phyloP scores from a whole-genome alignment of 1,140 invertebrate species.

The Trichonephila inaurata region DNA sequence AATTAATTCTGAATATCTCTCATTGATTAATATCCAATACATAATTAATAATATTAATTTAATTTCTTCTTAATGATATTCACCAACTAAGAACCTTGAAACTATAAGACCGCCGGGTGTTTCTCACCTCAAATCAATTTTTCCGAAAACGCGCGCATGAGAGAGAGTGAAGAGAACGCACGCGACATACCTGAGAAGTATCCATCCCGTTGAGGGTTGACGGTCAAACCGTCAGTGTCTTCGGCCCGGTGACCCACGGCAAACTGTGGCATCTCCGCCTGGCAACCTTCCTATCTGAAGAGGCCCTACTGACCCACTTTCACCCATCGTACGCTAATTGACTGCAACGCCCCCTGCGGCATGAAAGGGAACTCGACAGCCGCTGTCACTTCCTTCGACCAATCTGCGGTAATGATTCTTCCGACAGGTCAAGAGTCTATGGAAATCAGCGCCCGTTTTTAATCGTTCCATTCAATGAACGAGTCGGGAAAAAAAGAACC shows the following conservation, averaged over 20 bases:
- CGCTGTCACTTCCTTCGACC: slow-evolving; percentile 50
- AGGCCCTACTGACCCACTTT: slow-evolving; percentile 71
- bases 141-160: background rate
- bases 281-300: slow-evolving; percentile 48
- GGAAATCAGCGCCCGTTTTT: slow-evolving; percentile 35
- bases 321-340: slow-evolving; percentile 62
- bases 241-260: slow-evolving; percentile 46
- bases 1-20: too few species aligned
- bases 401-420: slow-evolving; percentile 43
- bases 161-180: background rate
- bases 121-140: slow-evolving; percentile 2
- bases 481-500: background rate
- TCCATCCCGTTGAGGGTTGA: slow-evolving; percentile 47
- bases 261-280: slow-evolving; percentile 54
- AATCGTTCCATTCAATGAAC: slow-evolving; percentile 11
- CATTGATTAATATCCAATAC: too few species aligned
- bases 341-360: slow-evolving; percentile 70
- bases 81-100: background rate
- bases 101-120: background rate
- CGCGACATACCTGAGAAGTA: slow-evolving; percentile 48
- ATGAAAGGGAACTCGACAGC: slow-evolving; percentile 55
- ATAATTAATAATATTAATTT: too few species aligned
- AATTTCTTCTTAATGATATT: too few species aligned
- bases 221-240: slow-evolving; percentile 44
- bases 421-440: slow-evolving; percentile 48